phyloP scores from a whole-genome alignment of 2,888 invertebrate genomes.

The Chymomyza fuscimana region DNA sequence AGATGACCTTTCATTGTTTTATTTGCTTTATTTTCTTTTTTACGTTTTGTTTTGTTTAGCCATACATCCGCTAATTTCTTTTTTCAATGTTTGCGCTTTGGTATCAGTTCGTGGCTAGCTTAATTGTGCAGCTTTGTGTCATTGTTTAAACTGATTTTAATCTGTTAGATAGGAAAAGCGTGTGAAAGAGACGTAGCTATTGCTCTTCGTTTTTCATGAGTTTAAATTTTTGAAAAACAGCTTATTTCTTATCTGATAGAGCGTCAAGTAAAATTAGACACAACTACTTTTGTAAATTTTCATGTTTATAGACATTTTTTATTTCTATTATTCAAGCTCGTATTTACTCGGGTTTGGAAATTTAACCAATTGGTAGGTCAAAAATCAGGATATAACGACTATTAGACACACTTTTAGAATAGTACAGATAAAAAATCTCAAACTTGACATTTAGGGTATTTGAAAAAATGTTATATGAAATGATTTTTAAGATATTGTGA shows the following conservation, averaged over 20 bases:
- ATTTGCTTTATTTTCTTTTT: not conserved
- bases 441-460: too few relatives aligned
- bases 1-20: not conserved
- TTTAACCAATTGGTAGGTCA: too few relatives aligned
- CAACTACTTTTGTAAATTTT: not conserved
- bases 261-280: not conserved
- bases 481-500: too few relatives aligned
- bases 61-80: slow-evolving; percentile 1
- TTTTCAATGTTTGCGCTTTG: not conserved
- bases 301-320: not conserved
- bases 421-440: too few relatives aligned
- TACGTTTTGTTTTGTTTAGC: not conserved
- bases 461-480: too few relatives aligned
- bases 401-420: too few relatives aligned
- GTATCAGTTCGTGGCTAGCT: not conserved
- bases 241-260: not conserved
- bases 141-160: not conserved
- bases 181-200: not conserved
- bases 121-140: not conserved
- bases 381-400: too few relatives aligned
- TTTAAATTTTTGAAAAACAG: not conserved
- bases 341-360: too few relatives aligned
- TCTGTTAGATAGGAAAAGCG: not conserved
- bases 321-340: too few relatives aligned
- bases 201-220: not conserved